Evolutionary conservation across 2,888 invertebrate species (phyloP).

Genomic region (Epiblema foenella): DNA sequence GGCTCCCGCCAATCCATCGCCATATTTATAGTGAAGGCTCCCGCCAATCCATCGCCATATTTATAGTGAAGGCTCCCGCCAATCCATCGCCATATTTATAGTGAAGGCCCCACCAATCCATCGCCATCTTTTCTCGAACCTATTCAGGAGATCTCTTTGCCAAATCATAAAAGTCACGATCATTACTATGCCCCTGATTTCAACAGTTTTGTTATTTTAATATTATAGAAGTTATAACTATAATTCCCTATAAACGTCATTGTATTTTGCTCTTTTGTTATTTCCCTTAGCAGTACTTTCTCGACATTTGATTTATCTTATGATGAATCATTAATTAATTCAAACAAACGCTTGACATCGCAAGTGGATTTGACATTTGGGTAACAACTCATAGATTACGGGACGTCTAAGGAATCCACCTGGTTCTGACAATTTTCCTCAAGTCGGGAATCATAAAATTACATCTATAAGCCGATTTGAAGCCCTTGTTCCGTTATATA

Average conservation of each 20-base stretch:
- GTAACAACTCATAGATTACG: conserved; percentile 51
- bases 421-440: conserved; percentile 49
- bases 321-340: conserved; percentile 33
- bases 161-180: too few species aligned
- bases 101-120: too few species aligned
- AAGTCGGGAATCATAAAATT: conserved; percentile 16
- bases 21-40: too few species aligned
- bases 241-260: not conserved
- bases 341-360: conserved; percentile 36
- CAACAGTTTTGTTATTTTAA: not conserved
- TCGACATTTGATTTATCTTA: conserved; percentile 25
- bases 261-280: conserved; percentile 1
- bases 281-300: not conserved
- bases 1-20: too few species aligned
- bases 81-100: too few species aligned
- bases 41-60: too few species aligned
- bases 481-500: not conserved
- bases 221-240: not conserved
- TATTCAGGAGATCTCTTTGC: too few species aligned
- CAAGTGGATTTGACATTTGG: conserved; percentile 53
- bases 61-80: too few species aligned
- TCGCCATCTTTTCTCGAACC: too few species aligned
- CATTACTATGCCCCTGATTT: not conserved
- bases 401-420: conserved; percentile 50
- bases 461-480: not conserved